Percentiles rank a stretch among this genome's conserved stretches.
Evolutionary conservation across 2,888 invertebrate species (phyloP).

Genomic region (Peribatodes rhomboidaria): DNA sequence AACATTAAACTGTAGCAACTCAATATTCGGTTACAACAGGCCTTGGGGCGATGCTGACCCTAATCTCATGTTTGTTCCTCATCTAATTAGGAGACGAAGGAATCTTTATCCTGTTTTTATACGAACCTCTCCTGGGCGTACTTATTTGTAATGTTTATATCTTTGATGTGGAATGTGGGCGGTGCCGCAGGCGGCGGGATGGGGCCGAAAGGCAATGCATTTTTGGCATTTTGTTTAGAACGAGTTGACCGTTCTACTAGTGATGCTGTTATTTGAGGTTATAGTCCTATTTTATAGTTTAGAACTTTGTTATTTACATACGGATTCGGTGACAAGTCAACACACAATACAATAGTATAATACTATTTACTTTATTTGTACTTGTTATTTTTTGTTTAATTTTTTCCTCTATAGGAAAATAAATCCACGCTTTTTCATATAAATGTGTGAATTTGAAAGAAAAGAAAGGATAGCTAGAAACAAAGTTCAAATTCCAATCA

Average conservation of each 20-base stretch:
- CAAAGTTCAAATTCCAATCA: constrained; percentile 20
- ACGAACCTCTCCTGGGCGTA: constrained; percentile 54
- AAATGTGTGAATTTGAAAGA: constrained; percentile 1
- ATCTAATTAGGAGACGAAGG: constrained; percentile 72
- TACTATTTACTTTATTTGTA: too few relatives aligned
- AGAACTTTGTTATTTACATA: background rate
- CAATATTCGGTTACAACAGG: constrained; percentile 58
- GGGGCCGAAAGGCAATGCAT: constrained; percentile 14
- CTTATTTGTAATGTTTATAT: constrained; percentile 54
- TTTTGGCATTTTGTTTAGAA: constrained; percentile 2
- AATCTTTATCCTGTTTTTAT: constrained; percentile 70
- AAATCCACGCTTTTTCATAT: background rate
- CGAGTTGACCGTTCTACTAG: background rate
- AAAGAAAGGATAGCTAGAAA: constrained; percentile 2
- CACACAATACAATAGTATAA: too few relatives aligned
- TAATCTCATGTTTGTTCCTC: constrained; percentile 74
- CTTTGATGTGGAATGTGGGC: constrained; percentile 31
- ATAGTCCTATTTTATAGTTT: constrained; percentile 14
- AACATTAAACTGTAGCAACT: constrained; percentile 61
- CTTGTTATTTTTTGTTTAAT: background rate
- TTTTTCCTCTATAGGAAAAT: background rate
- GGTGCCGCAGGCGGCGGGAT: constrained; percentile 15
- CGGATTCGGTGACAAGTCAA: too few relatives aligned
- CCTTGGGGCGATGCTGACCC: constrained; percentile 59
- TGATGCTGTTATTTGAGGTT: background rate